Conservation (phyloP, 1,140 invertebrate genomes). For the Formica exsecta region DNA sequence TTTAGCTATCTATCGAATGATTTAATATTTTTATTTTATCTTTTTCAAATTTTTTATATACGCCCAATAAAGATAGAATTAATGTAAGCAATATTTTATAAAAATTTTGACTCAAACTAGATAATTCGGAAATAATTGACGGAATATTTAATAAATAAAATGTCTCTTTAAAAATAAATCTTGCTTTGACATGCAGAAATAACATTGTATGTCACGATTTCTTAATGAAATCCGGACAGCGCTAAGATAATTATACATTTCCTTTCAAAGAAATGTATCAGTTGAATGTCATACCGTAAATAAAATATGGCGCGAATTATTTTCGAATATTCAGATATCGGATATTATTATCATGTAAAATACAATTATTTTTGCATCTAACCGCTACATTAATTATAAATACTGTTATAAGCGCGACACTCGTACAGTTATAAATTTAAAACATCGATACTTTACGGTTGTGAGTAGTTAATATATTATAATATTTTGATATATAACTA, state of each 20-base stretch:
- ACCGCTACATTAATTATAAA: conserved; percentile 28
- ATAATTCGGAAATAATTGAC: neutral
- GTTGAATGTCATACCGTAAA: conserved; percentile 26
- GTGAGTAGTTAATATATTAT: conserved; percentile 27
- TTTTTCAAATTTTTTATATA: neutral
- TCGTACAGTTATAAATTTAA: conserved; percentile 2
- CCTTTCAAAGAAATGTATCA: neutral
- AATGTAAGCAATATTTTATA: neutral
- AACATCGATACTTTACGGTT: neutral
- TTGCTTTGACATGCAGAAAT: neutral
- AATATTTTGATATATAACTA: neutral
- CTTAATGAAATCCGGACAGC: neutral
- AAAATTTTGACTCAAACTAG: neutral
- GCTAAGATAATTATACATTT: neutral
- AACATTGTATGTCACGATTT: neutral
- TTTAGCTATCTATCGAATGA: neutral
- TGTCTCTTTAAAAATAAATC: neutral
- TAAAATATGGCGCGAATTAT: conserved; percentile 3
- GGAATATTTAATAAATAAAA: neutral
- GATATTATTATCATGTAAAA: neutral
- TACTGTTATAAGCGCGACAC: neutral
- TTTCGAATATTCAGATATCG: neutral
- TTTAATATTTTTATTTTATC: neutral
- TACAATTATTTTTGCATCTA: neutral
- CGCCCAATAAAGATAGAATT: neutral